phyloP scores from a whole-genome alignment of 1,140 invertebrate genomes.

The Anastrepha ludens region DNA sequence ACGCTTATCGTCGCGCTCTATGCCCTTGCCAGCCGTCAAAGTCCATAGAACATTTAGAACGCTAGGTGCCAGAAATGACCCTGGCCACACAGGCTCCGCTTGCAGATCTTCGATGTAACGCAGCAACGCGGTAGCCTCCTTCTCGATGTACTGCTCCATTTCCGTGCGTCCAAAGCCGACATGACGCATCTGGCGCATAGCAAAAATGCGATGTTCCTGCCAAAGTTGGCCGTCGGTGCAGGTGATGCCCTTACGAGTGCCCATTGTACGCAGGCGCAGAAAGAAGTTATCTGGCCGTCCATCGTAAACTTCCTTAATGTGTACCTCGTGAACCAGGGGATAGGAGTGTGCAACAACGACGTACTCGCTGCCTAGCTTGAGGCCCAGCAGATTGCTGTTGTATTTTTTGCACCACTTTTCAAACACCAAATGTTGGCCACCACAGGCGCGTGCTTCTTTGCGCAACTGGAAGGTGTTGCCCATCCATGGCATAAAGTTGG shows the following conservation, averaged over 20 bases:
- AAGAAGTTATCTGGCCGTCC: constrained; percentile 85
- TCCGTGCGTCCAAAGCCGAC: constrained; percentile 84
- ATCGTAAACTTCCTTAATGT: constrained; percentile 81
- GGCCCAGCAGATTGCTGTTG: constrained; percentile 79
- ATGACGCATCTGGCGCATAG: constrained; percentile 81
- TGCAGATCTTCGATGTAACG: constrained; percentile 74
- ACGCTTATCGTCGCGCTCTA: constrained; percentile 75
- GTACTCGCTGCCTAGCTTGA: constrained; percentile 80
- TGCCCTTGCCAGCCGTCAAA: constrained; percentile 79
- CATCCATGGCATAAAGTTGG: constrained; percentile 80
- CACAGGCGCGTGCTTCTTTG: constrained; percentile 75
- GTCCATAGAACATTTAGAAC: constrained; percentile 87
- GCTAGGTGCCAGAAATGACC: constrained; percentile 76
- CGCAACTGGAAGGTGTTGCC: constrained; percentile 79
- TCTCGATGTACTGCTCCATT: constrained; percentile 83
- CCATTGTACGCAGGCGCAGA: constrained; percentile 81
- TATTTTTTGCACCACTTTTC: constrained; percentile 78
- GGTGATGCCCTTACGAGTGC: constrained; percentile 80
- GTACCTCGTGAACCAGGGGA: constrained; percentile 78
- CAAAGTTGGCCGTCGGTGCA: constrained; percentile 85
- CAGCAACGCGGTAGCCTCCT: constrained; percentile 78
- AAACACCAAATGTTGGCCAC: constrained; percentile 80
- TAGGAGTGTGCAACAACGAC: constrained; percentile 80
- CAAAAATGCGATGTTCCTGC: constrained; percentile 84
- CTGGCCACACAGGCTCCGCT: constrained; percentile 67